Percentiles rank a stretch among this genome's conserved stretches.
phyloP scores from a whole-genome alignment of 2,888 invertebrate species.

The Oasisia sp. region DNA sequence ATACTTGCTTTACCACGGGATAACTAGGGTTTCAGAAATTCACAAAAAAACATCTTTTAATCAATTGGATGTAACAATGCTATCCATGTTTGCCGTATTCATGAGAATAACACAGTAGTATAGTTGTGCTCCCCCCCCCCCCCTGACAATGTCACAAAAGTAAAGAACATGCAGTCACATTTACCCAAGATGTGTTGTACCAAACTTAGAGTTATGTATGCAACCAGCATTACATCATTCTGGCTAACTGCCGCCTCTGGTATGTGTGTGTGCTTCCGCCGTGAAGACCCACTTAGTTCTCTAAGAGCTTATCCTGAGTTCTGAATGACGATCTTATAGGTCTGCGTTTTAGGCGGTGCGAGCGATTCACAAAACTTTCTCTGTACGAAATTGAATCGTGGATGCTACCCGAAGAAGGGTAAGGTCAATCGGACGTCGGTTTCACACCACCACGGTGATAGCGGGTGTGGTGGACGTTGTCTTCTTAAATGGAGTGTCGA shows the following conservation, averaged over 20 bases:
- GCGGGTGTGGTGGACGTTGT: neutral
- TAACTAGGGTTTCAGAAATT: neutral
- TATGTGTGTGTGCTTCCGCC: neutral
- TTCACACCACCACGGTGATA: neutral
- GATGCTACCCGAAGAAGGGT: slow-evolving; percentile 5
- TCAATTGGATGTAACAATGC: neutral
- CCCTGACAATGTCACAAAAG: neutral
- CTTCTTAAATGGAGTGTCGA: neutral
- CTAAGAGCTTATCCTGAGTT: neutral
- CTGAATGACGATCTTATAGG: neutral
- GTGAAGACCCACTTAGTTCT: neutral
- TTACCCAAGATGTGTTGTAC: neutral
- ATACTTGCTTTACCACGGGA: neutral
- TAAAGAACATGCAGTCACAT: neutral
- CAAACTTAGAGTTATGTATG: neutral
- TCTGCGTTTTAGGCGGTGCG: slow-evolving; percentile 13
- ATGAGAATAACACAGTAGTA: neutral
- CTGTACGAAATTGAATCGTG: slow-evolving; percentile 6
- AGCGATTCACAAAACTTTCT: slow-evolving; percentile 17
- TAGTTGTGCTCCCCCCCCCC: neutral
- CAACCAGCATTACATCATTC: neutral
- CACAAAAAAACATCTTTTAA: neutral
- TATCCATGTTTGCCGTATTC: neutral
- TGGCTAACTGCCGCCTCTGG: neutral
- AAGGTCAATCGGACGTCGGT: slow-evolving; percentile 1